phyloP scores from a whole-genome alignment of 2,888 invertebrate genomes.

The Neoscelio sp. region DNA sequence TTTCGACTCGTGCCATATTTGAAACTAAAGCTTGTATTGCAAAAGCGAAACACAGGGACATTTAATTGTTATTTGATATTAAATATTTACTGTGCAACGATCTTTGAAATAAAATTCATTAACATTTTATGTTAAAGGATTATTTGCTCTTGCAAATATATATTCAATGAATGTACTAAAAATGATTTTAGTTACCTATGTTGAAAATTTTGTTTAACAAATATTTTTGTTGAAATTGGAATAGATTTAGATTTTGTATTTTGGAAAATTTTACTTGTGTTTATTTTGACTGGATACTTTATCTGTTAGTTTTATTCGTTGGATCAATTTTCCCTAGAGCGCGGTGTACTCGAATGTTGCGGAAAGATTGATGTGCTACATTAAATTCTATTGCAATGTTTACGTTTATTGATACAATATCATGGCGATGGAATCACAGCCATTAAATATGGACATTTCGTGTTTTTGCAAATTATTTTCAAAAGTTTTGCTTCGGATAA shows the following conservation, averaged over 20 bases:
- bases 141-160: too few relatives aligned
- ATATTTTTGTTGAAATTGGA: neutral
- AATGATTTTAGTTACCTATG: too few relatives aligned
- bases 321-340: conserved; percentile 2
- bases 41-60: neutral
- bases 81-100: neutral
- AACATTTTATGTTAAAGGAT: neutral
- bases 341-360: conserved; percentile 2
- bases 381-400: conserved; percentile 5
- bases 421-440: neutral
- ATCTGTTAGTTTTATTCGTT: conserved; percentile 12
- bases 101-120: neutral
- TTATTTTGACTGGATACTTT: conserved; percentile 1
- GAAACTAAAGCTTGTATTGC: neutral
- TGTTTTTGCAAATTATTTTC: too few relatives aligned
- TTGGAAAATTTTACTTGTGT: conserved; percentile 7
- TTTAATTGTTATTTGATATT: neutral
- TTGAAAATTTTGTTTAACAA: too few relatives aligned
- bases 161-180: too few relatives aligned
- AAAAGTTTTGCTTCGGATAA: too few relatives aligned
- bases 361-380: conserved; percentile 12
- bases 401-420: neutral
- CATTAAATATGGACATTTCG: too few relatives aligned
- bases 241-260: neutral
- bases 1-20: neutral